Conservation (phyloP, 2,797 vertebrate genomes). For the Pachyuromys duprasi region DNA sequence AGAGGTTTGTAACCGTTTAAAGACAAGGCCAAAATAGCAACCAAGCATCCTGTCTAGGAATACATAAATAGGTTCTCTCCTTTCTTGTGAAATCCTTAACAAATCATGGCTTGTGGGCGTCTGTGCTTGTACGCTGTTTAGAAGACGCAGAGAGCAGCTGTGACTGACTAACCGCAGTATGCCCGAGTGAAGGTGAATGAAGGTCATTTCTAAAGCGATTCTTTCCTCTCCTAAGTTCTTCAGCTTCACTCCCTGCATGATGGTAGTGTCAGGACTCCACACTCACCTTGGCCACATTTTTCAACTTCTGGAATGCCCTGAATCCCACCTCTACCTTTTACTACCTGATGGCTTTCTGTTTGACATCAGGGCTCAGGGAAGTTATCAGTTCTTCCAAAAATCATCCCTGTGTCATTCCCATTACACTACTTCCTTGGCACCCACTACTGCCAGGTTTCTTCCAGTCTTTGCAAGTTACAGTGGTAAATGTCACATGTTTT, state of each 20-base stretch:
- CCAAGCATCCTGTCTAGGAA: neutral
- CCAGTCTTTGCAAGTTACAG: neutral
- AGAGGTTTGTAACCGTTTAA: neutral
- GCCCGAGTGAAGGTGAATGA: neutral
- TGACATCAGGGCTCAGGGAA: neutral
- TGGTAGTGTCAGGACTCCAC: no score
- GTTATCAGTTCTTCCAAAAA: neutral
- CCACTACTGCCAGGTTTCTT: neutral
- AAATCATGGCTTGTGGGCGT: neutral
- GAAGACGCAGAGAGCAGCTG: neutral
- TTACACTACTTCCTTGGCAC: neutral
- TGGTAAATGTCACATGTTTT: neutral
- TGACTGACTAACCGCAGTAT: neutral
- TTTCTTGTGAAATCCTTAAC: neutral
- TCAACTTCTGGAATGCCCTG: neutral
- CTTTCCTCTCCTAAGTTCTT: neutral
- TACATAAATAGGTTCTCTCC: neutral
- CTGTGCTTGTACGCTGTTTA: neutral
- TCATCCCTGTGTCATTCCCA: neutral
- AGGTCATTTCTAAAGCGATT: neutral
- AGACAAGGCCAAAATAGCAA: neutral
- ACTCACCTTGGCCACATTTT: neutral
- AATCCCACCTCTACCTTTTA: accelerated
- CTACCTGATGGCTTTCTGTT: neutral
- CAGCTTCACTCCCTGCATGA: neutral